Evolutionary conservation across 2,113 vertebrate species (phyloP).

Genomic region (Protobothrops mucrosquamatus): DNA sequence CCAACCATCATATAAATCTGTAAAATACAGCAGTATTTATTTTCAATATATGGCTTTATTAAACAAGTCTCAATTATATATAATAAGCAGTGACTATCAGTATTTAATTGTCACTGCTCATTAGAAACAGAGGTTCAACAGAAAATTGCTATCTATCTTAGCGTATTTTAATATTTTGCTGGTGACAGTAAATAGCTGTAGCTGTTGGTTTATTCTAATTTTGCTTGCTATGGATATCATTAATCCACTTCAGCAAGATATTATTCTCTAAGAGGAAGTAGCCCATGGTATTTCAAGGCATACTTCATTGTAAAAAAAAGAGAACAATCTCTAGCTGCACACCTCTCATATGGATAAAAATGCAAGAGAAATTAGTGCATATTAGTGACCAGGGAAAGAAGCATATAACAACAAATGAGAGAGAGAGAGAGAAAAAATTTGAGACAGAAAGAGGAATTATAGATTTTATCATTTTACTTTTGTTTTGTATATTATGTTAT

Average conservation of each 20-base stretch:
- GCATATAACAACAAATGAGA: not conserved
- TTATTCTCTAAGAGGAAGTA: not conserved
- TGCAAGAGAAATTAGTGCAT: not conserved
- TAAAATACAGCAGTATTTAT: not conserved
- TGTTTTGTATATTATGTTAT: not conserved
- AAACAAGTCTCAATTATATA: not conserved
- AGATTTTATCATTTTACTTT: not conserved
- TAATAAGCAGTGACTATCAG: not conserved
- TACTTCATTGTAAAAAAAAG: not conserved
- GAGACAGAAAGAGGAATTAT: not conserved
- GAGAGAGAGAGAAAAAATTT: not conserved
- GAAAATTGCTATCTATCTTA: not conserved
- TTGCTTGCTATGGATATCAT: not conserved
- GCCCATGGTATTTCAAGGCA: not conserved
- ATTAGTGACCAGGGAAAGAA: not conserved
- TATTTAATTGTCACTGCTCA: not conserved
- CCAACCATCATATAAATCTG: not conserved
- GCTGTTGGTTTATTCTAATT: constrained; percentile 7
- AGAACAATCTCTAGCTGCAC: not conserved
- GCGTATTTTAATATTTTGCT: constrained; percentile 1
- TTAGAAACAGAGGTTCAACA: not conserved
- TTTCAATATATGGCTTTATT: not conserved
- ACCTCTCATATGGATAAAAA: not conserved
- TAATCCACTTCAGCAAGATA: not conserved
- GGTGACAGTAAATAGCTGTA: not conserved